Evolutionary conservation across 2,888 invertebrate species (phyloP), one percentile per base, ranked within the genome.

Genomic region (Stenchaetothrips biformis): DNA sequence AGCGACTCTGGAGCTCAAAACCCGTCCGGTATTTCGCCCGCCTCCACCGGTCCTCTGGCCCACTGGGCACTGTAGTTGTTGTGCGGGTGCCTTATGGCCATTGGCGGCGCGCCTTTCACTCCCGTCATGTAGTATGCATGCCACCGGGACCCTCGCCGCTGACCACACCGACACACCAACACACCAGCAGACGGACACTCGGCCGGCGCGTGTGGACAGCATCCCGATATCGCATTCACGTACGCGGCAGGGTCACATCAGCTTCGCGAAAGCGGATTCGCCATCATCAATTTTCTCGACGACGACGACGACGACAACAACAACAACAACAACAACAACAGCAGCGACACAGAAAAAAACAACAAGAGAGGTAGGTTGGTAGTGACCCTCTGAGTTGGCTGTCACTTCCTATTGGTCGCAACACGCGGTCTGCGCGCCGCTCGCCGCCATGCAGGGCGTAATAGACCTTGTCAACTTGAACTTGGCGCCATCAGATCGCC

Each of bases 381-480:
- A 4, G 37, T 37, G 37, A 4, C 37, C 37, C 53, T 67, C 67
- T 11, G 67, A 11, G 53, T 7, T 13, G 53, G 13, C 37, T 37
- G 37, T 37, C 37, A 37, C 37, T 37, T 37, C 37, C 37, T 4
- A 37, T 37, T 37, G 37, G 37, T 37, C 37, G 37, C 37, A 37
- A 37, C 37, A 37, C 37, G 37, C 37, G 37, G 37, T 37, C 37
- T 37, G 37, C 37, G 37, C 37, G 37, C 53, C 13, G 6, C 3
- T 16, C 53, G 9, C 53, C 67, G 9, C 62, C 62, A n/a, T 7
- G 67, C 67, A 4, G n/a, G 21, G 67, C 21, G 8, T 67, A 21
- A n/a, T 21, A 67, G 67, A 67, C 67, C 67, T 67, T 67, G 67
- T 67, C 67, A 67, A 21, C 67, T 67, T 67, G n/a, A 67, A 67